Conservation (phyloP, 2,797 vertebrate genomes). For the Acanthis flammea region DNA sequence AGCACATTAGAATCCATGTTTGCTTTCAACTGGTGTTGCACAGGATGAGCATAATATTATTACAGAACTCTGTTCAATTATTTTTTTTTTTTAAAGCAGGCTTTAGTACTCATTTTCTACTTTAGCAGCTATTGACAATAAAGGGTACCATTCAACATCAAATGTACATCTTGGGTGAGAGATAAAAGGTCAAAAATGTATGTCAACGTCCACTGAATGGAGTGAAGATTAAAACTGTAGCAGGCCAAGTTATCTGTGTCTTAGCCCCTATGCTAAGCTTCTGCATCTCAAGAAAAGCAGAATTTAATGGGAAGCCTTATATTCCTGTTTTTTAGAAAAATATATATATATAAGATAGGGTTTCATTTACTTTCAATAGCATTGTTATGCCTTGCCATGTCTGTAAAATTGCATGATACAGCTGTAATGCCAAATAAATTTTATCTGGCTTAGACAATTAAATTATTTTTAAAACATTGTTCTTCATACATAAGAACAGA, state of each 20-base stretch:
- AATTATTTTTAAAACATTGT: constrained; percentile 48
- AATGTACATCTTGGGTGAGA: not conserved
- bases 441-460: constrained; percentile 35
- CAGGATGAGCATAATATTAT: not conserved
- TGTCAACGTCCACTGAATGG: not conserved
- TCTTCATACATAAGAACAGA: constrained; percentile 48
- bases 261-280: not conserved
- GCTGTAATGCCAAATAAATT: constrained; percentile 22
- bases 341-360: not conserved
- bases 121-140: constrained; percentile 1
- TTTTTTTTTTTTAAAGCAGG: not conserved
- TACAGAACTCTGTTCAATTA: not conserved
- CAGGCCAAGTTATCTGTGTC: not conserved
- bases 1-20: not conserved
- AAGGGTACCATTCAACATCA: not conserved
- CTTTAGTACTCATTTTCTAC: constrained; percentile 7
- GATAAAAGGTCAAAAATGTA: not conserved
- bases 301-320: not conserved
- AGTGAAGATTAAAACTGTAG: not conserved
- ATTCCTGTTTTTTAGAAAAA: not conserved
- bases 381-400: not conserved
- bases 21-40: not conserved
- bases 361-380: not conserved
- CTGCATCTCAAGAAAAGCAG: not conserved
- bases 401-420: constrained; percentile 8